Base-by-base conservation (phyloP, 2,888 invertebrate genomes). In the Deilephila elpenor region DNA sequence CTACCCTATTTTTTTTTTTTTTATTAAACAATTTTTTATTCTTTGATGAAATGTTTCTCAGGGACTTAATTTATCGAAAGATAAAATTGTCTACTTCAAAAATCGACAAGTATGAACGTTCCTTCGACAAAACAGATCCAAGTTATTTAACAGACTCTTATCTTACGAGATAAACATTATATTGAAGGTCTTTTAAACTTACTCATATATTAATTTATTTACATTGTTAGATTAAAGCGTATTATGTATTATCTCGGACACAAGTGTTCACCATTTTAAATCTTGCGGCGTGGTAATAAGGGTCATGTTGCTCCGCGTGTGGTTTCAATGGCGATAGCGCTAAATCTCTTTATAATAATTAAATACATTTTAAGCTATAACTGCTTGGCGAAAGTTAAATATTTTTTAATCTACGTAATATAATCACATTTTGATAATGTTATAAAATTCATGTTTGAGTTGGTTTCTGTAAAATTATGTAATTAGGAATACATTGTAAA, bases 111-210 rank as follows among this genome's bases (percentile, higher is more conserved):
- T 75, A 17, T 78, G 78, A 79, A 78, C 59, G 25, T 25, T 25
- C 17, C 60, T 56, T 19, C 34, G 59, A 61, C 73, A 74, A 51
- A 74, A 75, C 51, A 73, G 32, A 78, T 72, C 44, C 74, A 74
- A 70, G 72, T 71, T 76, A 78, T 75, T 77, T 75, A 44, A 72
- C 73, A 76, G 73, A 76, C 62, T 56, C 76, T 77, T 74, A 72
- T 78, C 77, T 75, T 71, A 51, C 56, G 75, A 78, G 80, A 78
- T 80, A 76, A 78, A 82, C 75, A 77, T 77, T 75, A 75, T 75
- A 76, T 79, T 76, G 73, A 75, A 75, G 73, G 77, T 75, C 76
- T 29, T 29, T 59, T 20, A 32, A 71, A 75, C 70, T 78, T 81
- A 75, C 78, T 80, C 78, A 51, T 67, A 59, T 67, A 75, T 74